Evolutionary conservation across 2,888 invertebrate species (phyloP).

Genomic region (Pyralis farinalis): DNA sequence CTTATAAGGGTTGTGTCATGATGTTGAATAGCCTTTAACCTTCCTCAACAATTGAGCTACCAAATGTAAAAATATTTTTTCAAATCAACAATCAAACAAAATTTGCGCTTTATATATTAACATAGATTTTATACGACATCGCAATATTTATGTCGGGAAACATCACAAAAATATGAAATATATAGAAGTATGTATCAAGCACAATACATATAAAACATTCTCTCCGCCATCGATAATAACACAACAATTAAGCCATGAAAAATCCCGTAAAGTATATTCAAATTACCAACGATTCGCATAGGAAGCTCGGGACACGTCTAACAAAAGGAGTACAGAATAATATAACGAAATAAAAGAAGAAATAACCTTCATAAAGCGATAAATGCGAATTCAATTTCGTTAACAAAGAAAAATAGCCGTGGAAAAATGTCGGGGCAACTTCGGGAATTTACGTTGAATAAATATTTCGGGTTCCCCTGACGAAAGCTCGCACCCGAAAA

Average conservation of each 20-base stretch:
- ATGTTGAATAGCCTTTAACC: too few relatives aligned
- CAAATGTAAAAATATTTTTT: too few relatives aligned
- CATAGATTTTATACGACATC: too few relatives aligned
- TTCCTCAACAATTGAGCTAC: too few relatives aligned
- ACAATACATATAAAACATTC: too few relatives aligned
- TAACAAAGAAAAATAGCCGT: constrained; percentile 58
- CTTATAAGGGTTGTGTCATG: too few relatives aligned
- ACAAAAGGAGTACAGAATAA: constrained; percentile 19
- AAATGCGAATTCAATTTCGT: constrained; percentile 63
- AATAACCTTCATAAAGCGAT: constrained; percentile 54
- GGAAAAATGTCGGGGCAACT: constrained; percentile 26
- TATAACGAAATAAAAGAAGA: constrained; percentile 43
- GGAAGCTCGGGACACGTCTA: constrained; percentile 12
- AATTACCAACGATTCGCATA: constrained; percentile 3
- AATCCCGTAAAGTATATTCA: constrained; percentile 7
- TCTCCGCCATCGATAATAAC: too few relatives aligned
- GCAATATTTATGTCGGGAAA: too few relatives aligned
- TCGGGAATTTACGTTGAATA: constrained; percentile 34
- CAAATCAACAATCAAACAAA: too few relatives aligned
- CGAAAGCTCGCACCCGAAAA: constrained; percentile 7
- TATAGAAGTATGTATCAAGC: too few relatives aligned
- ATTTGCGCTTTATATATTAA: too few relatives aligned
- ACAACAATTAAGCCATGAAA: background rate
- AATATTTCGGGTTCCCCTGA: constrained; percentile 29
- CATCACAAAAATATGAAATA: too few relatives aligned